A percentile compares a stretch with the other conserved stretches of the same genome.
phyloP scores from a whole-genome alignment of 2,113 vertebrate genomes.

The Cichladusa arquata region DNA sequence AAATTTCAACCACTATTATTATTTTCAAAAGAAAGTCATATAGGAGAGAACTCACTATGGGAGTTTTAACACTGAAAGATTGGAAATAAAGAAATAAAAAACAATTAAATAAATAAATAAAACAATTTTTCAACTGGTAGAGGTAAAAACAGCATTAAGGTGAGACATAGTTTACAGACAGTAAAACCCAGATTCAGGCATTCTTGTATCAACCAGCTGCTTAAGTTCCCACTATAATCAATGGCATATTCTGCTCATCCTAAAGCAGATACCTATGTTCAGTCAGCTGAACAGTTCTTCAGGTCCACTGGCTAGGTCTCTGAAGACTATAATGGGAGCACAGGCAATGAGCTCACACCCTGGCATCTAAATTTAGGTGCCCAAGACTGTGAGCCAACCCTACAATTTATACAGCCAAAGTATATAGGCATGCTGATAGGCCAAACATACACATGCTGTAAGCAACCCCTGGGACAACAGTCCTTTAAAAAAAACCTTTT shows the following conservation, averaged over 20 bases:
- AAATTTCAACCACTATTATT: background rate
- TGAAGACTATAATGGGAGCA: background rate
- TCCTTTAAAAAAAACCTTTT: background rate
- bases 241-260: background rate
- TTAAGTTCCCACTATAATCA: background rate
- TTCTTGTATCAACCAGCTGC: background rate
- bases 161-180: background rate
- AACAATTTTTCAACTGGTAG: background rate
- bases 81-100: too few species aligned
- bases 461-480: background rate
- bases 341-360: slow-evolving; percentile 42
- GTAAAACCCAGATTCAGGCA: background rate
- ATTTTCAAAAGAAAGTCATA: background rate
- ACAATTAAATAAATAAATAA: background rate
- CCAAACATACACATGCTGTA: background rate
- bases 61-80: background rate
- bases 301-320: background rate
- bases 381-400: background rate
- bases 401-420: slow-evolving; percentile 16
- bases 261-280: background rate
- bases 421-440: background rate
- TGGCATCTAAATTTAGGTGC: slow-evolving; percentile 60
- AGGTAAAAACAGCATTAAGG: background rate
- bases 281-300: background rate
- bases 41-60: background rate